These are phyloP conservation scores for Onthophagus sagittarius DNA, from an alignment of 2,888 invertebrate genomes.

Conservation along the genomic window DNA sequence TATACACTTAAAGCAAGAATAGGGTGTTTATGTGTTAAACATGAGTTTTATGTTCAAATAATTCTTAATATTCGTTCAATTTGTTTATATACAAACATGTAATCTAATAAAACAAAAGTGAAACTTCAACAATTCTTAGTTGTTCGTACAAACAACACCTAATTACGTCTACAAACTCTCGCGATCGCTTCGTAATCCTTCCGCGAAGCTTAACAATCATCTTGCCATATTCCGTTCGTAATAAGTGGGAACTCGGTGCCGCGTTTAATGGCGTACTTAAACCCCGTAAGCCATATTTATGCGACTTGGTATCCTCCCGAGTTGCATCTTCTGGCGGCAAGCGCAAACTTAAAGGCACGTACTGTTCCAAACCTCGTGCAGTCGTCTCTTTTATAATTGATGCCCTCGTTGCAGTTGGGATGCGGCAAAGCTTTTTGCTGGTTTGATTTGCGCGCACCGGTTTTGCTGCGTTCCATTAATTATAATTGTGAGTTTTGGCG, in stretches of 20 bases:
- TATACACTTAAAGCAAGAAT: too few relatives aligned
- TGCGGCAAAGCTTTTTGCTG: not conserved
- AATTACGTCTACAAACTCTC: not conserved
- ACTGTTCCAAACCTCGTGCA: not conserved
- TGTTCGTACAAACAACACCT: not conserved
- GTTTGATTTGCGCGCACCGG: not conserved
- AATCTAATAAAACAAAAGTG: too few relatives aligned
- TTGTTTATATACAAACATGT: too few relatives aligned
- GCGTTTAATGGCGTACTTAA: not conserved
- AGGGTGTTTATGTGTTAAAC: too few relatives aligned
- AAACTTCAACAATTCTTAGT: not conserved
- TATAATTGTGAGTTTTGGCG: not conserved
- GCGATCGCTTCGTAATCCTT: not conserved
- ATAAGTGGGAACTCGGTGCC: not conserved
- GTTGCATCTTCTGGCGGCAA: not conserved
- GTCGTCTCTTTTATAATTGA: not conserved
- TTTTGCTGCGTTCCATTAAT: not conserved
- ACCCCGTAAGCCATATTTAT: not conserved
- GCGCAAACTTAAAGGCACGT: not conserved
- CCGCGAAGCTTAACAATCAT: not conserved
- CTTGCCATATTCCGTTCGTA: not conserved
- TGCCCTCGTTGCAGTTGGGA: not conserved
- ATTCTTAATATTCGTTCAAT: too few relatives aligned
- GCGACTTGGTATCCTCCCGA: not conserved
- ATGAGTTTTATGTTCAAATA: too few relatives aligned